These are phyloP conservation scores for Aphyosemion australe DNA, from an alignment of 2,113 vertebrate species.

Conservation along the genomic window DNA sequence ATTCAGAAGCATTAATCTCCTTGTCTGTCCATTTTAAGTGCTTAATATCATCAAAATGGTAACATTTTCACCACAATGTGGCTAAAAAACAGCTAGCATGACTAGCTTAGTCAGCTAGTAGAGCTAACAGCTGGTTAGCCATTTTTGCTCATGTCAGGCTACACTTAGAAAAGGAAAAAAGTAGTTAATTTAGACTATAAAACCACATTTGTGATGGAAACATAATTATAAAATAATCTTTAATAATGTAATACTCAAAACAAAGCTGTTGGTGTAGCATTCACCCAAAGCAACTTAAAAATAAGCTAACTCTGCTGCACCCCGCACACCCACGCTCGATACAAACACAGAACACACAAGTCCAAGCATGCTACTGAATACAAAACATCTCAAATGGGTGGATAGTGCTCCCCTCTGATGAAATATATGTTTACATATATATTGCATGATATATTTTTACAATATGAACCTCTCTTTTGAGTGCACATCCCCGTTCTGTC, in stretches of 20 bases:
- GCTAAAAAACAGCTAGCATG: too few species aligned
- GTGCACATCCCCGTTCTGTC: slow-evolving; percentile 63
- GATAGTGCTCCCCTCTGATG: slow-evolving; percentile 31
- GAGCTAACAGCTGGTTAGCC: neutral
- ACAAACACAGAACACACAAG: slow-evolving; percentile 68
- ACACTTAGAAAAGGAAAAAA: neutral
- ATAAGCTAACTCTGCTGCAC: slow-evolving; percentile 41
- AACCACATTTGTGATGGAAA: neutral
- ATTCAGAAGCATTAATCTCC: neutral
- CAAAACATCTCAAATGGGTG: slow-evolving; percentile 59
- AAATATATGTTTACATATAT: slow-evolving; percentile 50
- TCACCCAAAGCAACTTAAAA: slow-evolving; percentile 25
- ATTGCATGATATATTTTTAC: slow-evolving; percentile 69
- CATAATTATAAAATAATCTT: neutral
- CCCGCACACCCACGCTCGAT: slow-evolving; percentile 55
- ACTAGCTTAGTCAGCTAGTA: neutral
- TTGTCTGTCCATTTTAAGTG: neutral
- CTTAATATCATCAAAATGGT: neutral
- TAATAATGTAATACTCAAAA: slow-evolving; percentile 30
- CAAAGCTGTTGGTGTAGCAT: slow-evolving; percentile 14
- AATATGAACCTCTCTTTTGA: slow-evolving; percentile 47
- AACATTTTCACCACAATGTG: neutral
- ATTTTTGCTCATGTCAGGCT: neutral
- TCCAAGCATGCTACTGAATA: slow-evolving; percentile 77
- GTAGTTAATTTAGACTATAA: neutral